A percentile compares a stretch with the other conserved stretches of the same genome.
Conservation (phyloP, 2,888 invertebrate species). For the Ormyrus rosae region DNA sequence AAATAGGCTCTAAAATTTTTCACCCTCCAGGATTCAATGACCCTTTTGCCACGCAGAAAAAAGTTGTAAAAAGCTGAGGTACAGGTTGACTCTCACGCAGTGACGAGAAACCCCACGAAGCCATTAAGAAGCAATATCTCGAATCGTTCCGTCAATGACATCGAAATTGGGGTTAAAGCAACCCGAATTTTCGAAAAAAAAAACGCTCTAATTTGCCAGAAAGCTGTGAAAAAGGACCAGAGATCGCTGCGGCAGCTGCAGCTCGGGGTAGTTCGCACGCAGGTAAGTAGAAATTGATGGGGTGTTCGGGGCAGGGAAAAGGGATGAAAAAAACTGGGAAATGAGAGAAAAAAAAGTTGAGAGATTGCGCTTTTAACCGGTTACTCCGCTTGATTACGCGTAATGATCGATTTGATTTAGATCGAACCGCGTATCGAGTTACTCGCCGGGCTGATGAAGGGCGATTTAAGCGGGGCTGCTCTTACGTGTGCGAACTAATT, state of each 20-base stretch:
- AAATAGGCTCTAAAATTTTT: too few species aligned
- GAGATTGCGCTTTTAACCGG: slow-evolving; percentile 61
- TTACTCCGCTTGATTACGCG: slow-evolving; percentile 72
- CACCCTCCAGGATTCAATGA: too few species aligned
- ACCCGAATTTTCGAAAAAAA: slow-evolving; percentile 64
- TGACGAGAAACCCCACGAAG: slow-evolving; percentile 58
- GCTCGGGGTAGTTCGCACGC: slow-evolving; percentile 10
- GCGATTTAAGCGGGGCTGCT: slow-evolving; percentile 26
- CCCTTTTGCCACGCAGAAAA: too few species aligned
- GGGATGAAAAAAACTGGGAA: slow-evolving; percentile 2
- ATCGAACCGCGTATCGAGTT: slow-evolving; percentile 65
- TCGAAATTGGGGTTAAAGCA: slow-evolving; percentile 66
- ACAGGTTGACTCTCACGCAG: slow-evolving; percentile 11
- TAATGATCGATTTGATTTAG: slow-evolving; percentile 73
- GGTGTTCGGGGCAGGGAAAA: not conserved
- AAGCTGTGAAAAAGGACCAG: slow-evolving; percentile 51
- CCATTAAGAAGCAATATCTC: slow-evolving; percentile 64
- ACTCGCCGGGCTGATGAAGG: slow-evolving; percentile 54
- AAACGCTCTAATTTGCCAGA: slow-evolving; percentile 67
- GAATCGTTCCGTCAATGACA: slow-evolving; percentile 65
- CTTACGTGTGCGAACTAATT: slow-evolving; percentile 8
- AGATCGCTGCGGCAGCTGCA: slow-evolving; percentile 54
- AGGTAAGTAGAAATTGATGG: slow-evolving; percentile 23
- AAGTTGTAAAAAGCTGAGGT: not conserved
- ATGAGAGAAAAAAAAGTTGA: not conserved